Base-by-base conservation (phyloP, 2,888 invertebrate species). In the Gastrophysa polygoni region DNA sequence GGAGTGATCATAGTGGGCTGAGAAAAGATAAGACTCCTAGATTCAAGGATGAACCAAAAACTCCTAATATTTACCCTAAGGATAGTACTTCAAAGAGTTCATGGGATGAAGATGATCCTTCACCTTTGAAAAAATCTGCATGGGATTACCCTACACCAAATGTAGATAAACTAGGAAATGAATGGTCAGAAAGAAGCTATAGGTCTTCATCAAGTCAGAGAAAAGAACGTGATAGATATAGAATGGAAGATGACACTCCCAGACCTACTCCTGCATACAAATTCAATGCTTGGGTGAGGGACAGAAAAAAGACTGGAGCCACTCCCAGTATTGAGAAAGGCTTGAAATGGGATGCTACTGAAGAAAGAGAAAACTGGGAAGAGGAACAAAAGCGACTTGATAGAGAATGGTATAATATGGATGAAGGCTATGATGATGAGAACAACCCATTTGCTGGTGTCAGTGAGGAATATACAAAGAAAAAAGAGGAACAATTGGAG, bases 341-440 rank as follows among this genome's bases (percentile, higher is more conserved):
- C 10, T 56, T 89, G 75, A 80, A 86, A 82, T 87, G 87, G 87
- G 87, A 84, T 28, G 81, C 85, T 14, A 89, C 91, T 48, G 87
- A 90, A 21, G 94, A 96, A 32, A 87, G 89, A 43, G 88, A 90
- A 14, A 84, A 91, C 50, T 97, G 96, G 96, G 92, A 95, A 77
- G 92, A 93, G 73, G 96, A 96, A 64, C 94, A 96, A 78, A 89
- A 90, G 71, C 87, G 94, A 69, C 82, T 96, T 1, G 98, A 99
- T 79, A 85, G 99, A 58, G 97, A 97, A 74, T 99, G 99, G 98
- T 98, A 98, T 79, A 91, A 91, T 67, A 90, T 97, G 84, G 98
- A 96, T 71, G 96, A 98, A 83, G 91, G 93, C n/a, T 91, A 91
- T 77, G 91, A 92, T 63, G 95, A 96, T 70, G 95, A 96, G 74